Evolutionary conservation across 2,797 vertebrate species (phyloP).

Genomic region (Yasuhikotakia modesta): DNA sequence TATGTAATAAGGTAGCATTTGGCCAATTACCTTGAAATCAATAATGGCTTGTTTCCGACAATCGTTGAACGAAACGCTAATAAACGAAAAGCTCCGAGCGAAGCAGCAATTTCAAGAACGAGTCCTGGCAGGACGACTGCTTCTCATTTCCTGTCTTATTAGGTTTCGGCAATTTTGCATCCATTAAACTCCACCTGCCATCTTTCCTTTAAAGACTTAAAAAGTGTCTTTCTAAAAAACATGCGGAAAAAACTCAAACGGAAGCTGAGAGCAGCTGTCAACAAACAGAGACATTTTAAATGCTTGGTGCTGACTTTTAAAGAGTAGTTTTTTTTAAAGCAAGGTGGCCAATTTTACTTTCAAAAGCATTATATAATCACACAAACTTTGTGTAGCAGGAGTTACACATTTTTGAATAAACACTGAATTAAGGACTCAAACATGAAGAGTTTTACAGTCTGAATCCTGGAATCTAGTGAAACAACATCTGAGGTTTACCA

Average conservation of each 20-base stretch:
- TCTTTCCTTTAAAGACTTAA: neutral
- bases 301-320: too few species aligned
- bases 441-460: neutral
- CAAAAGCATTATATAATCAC: too few species aligned
- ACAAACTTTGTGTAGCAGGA: too few species aligned
- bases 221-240: too few species aligned
- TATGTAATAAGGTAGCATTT: slow-evolving; percentile 10
- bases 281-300: too few species aligned
- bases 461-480: neutral
- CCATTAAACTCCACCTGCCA: neutral
- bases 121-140: neutral
- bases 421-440: too few species aligned
- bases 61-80: too few species aligned
- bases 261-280: neutral
- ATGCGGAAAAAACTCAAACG: neutral
- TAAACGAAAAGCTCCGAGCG: neutral
- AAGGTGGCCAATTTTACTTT: slow-evolving; percentile 43
- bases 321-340: too few species aligned
- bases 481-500: slow-evolving; percentile 8
- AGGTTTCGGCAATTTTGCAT: neutral
- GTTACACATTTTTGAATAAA: too few species aligned
- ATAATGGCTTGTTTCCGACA: neutral
- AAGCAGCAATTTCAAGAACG: neutral
- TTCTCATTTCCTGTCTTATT: slow-evolving; percentile 2
- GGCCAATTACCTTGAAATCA: neutral